phyloP scores from a whole-genome alignment of 2,113 vertebrate species.

The Salvelinus alpinus region DNA sequence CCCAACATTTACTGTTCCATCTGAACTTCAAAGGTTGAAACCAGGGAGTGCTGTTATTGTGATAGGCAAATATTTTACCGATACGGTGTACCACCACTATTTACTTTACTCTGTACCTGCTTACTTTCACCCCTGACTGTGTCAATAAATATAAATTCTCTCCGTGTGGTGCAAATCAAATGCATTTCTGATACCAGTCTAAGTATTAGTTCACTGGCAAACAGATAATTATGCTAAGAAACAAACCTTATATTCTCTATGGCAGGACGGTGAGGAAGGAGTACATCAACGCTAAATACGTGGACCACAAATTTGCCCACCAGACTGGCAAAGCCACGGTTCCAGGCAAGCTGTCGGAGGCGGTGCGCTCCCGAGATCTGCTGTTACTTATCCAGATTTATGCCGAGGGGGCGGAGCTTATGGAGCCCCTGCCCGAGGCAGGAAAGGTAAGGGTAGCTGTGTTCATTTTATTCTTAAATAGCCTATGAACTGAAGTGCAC shows the following conservation, averaged over 20 bases:
- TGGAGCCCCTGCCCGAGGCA: conserved; percentile 83
- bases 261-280: conserved; percentile 86
- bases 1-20: too few species aligned
- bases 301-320: conserved; percentile 84
- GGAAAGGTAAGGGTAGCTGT: conserved; percentile 75
- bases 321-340: conserved; percentile 77
- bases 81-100: too few species aligned
- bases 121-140: too few species aligned
- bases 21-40: too few species aligned
- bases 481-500: too few species aligned
- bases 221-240: not conserved
- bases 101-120: too few species aligned
- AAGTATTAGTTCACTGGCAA: not conserved
- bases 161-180: not conserved
- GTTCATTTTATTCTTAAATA: too few species aligned
- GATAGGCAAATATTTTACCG: too few species aligned
- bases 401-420: conserved; percentile 86
- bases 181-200: not conserved
- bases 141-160: too few species aligned
- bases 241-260: not conserved
- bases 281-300: conserved; percentile 88
- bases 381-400: conserved; percentile 89
- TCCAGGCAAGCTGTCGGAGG: conserved; percentile 83
- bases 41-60: too few species aligned
- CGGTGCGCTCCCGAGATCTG: conserved; percentile 85